Conservation (phyloP, 2,797 vertebrate species). For the Eurystomus glaucurus region DNA sequence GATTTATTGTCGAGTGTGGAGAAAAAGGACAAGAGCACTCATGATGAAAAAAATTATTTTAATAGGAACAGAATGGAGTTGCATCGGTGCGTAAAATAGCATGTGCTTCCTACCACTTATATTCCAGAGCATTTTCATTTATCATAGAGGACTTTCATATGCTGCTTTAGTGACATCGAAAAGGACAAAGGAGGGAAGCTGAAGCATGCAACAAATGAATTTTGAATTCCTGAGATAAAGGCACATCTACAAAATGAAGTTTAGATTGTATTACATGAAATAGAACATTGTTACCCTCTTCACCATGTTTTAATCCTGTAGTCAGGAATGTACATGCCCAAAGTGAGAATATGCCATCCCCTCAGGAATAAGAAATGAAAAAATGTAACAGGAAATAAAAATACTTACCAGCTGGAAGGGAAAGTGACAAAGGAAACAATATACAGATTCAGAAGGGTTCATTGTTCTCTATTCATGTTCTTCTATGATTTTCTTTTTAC, state of each 20-base stretch:
- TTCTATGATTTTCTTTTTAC: not conserved
- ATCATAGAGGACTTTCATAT: not conserved
- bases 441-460: not conserved
- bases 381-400: conserved; percentile 5
- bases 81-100: not conserved
- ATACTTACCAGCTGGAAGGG: not conserved
- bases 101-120: conserved; percentile 7
- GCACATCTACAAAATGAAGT: not conserved
- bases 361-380: not conserved
- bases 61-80: conserved; percentile 48
- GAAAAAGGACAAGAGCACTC: conserved; percentile 11
- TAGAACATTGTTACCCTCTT: not conserved
- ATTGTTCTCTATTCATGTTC: not conserved
- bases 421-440: not conserved
- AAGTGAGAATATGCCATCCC: not conserved
- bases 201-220: not conserved
- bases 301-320: not conserved
- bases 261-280: not conserved
- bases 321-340: not conserved
- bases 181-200: not conserved
- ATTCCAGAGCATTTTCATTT: not conserved
- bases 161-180: not conserved
- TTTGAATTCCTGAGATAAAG: conserved; percentile 16
- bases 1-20: not conserved
- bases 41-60: conserved; percentile 16